phyloP scores from a whole-genome alignment of 1,140 invertebrate species.

The Pogonus chalceus region DNA sequence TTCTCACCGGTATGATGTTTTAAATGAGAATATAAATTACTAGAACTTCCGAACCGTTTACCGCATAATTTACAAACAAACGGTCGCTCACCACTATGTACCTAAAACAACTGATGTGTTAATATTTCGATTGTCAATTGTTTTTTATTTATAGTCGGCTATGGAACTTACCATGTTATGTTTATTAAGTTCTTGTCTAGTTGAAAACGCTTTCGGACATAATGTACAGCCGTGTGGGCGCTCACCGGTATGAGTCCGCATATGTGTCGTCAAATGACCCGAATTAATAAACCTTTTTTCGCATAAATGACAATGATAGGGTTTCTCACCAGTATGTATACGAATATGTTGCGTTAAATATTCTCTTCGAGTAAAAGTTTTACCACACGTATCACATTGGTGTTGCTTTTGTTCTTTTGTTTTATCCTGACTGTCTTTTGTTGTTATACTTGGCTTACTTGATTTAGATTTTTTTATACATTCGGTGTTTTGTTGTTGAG shows the following conservation, averaged over 20 bases:
- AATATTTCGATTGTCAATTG: not conserved
- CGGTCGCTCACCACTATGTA: constrained; percentile 34
- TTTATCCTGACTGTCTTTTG: constrained; percentile 1
- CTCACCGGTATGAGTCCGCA: constrained; percentile 36
- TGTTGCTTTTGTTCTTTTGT: constrained; percentile 18
- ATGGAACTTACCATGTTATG: constrained; percentile 18
- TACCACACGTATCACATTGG: constrained; percentile 22
- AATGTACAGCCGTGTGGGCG: constrained; percentile 24
- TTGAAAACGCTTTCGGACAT: constrained; percentile 21
- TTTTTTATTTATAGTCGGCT: not conserved
- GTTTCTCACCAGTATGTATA: constrained; percentile 22
- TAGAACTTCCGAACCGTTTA: constrained; percentile 45
- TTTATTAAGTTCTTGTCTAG: constrained; percentile 17
- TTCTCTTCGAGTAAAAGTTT: constrained; percentile 20
- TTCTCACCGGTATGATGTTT: constrained; percentile 57
- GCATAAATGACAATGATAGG: constrained; percentile 22
- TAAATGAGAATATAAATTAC: constrained; percentile 40
- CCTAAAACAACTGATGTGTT: constrained; percentile 12
- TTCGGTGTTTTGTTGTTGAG: not conserved
- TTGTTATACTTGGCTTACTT: not conserved
- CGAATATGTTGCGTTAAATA: constrained; percentile 21
- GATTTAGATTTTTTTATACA: constrained; percentile 1
- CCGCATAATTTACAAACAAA: constrained; percentile 38
- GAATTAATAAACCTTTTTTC: constrained; percentile 20
- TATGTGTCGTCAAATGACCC: constrained; percentile 28